phyloP scores from a whole-genome alignment of 2,797 vertebrate genomes.

The Brachyalestes nurse region DNA sequence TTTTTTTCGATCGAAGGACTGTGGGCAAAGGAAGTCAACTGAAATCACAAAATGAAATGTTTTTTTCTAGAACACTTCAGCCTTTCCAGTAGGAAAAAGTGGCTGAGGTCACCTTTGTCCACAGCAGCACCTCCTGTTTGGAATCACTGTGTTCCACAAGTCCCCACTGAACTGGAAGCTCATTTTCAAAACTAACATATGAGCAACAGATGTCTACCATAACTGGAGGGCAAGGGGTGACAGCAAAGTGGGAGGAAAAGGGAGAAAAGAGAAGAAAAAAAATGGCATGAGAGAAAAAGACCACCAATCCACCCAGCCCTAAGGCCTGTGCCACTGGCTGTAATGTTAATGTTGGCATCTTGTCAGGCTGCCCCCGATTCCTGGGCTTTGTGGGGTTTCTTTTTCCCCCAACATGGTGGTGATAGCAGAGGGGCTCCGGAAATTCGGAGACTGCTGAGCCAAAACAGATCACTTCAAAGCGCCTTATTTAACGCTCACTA shows the following conservation, averaged over 20 bases:
- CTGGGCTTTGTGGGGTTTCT: conserved; percentile 65
- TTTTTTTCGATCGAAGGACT: no score
- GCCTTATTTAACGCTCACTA: conserved; percentile 87
- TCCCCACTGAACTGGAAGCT: conserved; percentile 28
- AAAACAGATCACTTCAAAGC: conserved; percentile 90
- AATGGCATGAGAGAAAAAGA: conserved; percentile 22
- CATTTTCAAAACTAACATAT: conserved; percentile 64
- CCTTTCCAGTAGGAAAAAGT: conserved; percentile 36
- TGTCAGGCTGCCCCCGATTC: conserved; percentile 62
- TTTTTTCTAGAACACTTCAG: conserved; percentile 37
- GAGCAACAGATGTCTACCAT: conserved; percentile 73
- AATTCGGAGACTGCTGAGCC: conserved; percentile 83
- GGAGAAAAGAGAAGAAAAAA: conserved; percentile 52
- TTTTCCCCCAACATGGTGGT: conserved; percentile 60
- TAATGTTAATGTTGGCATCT: conserved; percentile 62
- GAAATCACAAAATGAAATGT: conserved; percentile 41
- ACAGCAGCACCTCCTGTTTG: conserved; percentile 63
- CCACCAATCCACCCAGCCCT: conserved; percentile 25
- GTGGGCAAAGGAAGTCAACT: not conserved
- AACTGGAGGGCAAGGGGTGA: conserved; percentile 54
- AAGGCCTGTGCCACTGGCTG: conserved; percentile 55
- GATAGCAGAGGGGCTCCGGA: conserved; percentile 79
- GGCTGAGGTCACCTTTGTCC: conserved; percentile 46
- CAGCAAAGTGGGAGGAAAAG: conserved; percentile 51
- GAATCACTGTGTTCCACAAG: conserved; percentile 60